Evolutionary conservation across 2,113 vertebrate species (phyloP), one percentile per base, ranked within the genome.

Genomic region (Hippopotamus amphibius): DNA sequence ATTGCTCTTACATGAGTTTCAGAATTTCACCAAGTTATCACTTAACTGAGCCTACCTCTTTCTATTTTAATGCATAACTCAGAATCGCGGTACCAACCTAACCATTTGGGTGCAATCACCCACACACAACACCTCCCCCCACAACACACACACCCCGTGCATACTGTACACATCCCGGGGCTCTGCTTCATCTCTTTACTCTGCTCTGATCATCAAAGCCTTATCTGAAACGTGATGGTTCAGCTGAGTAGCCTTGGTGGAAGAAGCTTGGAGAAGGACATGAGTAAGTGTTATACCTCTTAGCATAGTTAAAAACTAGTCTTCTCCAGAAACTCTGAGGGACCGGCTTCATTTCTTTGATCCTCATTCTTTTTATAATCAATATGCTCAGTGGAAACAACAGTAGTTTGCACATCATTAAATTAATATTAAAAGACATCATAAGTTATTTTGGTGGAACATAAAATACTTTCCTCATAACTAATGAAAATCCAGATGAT

Each of bases 71-170:
- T 6, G 16, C 22, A 1, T 19, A 82, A 50, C 48, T 48, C 59
- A 63, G 48, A 63, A 66, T n/a, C 24, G 84, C 76, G 7, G 10
- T 8, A 55, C 19, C 33, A 37, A 12, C 6, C 57, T 43, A n/a
- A 19, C 28, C 24, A 33, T 55, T 37, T 14, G 30, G 37, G 4
- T 33, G 37, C 11, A 48, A 10, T 66, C 43, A 43, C 65, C 19
- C 24, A 17, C n/a, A 17, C 22, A 24, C n/a, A 3, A 5, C n/a
- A 30, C 55, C 41, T 41, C 41, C 0, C 0, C 16, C 16, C 14
- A 37, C 37, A 37, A 37, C 37, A 37, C 37, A 37, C 37, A 37
- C 11, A 65, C 26, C 16, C 7, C 2, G 0, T 12, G 6, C 41
- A 3, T 4, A n/a, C 50, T 11, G 24, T 28, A 2, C 15, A 57